phyloP scores from a whole-genome alignment of 2,888 invertebrate genomes.

The Tuta absoluta region DNA sequence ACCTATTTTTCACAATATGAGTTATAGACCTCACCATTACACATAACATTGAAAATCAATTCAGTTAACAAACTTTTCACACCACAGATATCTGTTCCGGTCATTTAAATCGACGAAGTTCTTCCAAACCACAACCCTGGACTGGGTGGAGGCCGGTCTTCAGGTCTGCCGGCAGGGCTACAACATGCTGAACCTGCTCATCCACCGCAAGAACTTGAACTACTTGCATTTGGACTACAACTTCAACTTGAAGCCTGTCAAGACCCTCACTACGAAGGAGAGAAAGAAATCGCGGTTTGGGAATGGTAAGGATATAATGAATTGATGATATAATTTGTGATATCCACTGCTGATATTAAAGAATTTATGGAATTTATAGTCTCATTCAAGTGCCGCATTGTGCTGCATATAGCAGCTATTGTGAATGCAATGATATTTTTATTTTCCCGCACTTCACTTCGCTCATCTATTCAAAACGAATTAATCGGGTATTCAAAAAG shows the following conservation, averaged over 20 bases:
- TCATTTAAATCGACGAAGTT: slow-evolving; percentile 99
- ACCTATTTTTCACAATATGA: no score
- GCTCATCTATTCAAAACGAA: no score
- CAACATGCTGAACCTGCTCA: slow-evolving; percentile 99
- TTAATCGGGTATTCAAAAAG: no score
- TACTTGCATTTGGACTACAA: slow-evolving; percentile 99
- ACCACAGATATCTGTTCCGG: slow-evolving; percentile 92
- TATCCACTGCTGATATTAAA: no score
- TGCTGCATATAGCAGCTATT: no score
- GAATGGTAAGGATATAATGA: slow-evolving; percentile 86
- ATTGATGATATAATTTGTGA: no score
- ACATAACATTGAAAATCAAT: not conserved
- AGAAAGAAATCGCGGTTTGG: slow-evolving; percentile 99
- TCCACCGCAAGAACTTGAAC: slow-evolving; percentile 99
- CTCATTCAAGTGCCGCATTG: no score
- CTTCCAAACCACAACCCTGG: slow-evolving; percentile 99
- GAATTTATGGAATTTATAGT: no score
- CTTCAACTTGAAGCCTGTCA: slow-evolving; percentile 99
- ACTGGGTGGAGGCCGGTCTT: slow-evolving; percentile 99
- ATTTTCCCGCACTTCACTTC: no score
- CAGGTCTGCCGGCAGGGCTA: slow-evolving; percentile 99
- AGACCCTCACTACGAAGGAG: slow-evolving; percentile 99
- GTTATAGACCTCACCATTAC: no score
- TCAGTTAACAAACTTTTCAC: not conserved
- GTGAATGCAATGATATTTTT: no score